phyloP scores from a whole-genome alignment of 2,888 invertebrate genomes.

The Sisyra terminalis region DNA sequence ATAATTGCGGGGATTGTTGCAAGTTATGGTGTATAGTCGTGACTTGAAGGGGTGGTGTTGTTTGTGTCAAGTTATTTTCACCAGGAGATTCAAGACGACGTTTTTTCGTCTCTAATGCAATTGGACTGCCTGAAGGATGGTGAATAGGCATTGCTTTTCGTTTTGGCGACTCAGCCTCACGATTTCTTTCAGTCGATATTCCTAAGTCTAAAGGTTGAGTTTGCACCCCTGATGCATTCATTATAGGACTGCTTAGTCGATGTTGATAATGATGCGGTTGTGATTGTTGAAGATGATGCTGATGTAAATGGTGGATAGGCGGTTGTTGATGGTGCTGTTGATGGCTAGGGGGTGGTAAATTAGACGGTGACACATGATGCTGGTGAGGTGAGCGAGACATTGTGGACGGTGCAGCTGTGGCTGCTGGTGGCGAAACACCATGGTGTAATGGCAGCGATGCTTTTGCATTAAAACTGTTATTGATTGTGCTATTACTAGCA shows the following conservation, averaged over 20 bases:
- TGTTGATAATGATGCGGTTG: conserved; percentile 24
- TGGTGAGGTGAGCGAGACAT: conserved; percentile 28
- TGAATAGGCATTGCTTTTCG: conserved; percentile 40
- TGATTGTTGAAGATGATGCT: conserved; percentile 20
- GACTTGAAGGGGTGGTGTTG: conserved; percentile 18
- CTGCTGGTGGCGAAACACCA: conserved; percentile 31
- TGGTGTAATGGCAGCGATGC: conserved; percentile 26
- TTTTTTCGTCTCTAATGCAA: conserved; percentile 43
- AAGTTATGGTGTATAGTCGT: conserved; percentile 21
- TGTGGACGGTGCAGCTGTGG: conserved; percentile 26
- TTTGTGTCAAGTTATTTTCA: conserved; percentile 12
- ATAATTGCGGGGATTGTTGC: conserved; percentile 26
- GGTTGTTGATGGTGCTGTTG: conserved; percentile 19
- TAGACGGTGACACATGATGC: conserved; percentile 19
- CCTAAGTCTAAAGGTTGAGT: conserved; percentile 68
- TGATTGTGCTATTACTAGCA: too few relatives aligned
- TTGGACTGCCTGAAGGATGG: conserved; percentile 27
- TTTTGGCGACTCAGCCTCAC: conserved; percentile 34
- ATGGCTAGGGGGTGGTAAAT: conserved; percentile 26
- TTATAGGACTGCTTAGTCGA: conserved; percentile 18
- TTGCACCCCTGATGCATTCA: conserved; percentile 38
- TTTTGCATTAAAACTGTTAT: too few relatives aligned
- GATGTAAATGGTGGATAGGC: conserved; percentile 26
- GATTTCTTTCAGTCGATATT: conserved; percentile 33
- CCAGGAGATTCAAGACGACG: conserved; percentile 35